These are phyloP conservation scores for Nymphalis polychloros DNA, from an alignment of 2,888 invertebrate genomes.

Conservation along the genomic window DNA sequence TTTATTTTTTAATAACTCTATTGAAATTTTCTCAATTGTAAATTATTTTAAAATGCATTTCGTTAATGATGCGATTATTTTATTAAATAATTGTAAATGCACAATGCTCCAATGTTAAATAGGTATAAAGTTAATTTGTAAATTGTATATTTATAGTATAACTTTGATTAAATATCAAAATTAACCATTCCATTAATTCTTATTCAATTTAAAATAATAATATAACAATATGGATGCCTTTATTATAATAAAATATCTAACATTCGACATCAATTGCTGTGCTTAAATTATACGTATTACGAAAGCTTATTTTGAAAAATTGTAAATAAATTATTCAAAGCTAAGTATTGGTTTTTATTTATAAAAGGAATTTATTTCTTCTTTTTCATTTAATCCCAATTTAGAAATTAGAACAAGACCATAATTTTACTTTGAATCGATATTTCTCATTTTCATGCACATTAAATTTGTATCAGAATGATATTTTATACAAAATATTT, in stretches of 20 bases:
- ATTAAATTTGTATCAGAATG: no score
- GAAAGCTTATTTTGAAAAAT: conserved; percentile 30
- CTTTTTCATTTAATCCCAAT: background rate
- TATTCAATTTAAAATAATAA: conserved; percentile 7
- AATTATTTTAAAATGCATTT: conserved; percentile 9
- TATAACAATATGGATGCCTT: conserved; percentile 7
- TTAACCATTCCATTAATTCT: conserved; percentile 9
- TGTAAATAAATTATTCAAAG: conserved; percentile 47
- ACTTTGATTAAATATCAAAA: conserved; percentile 4
- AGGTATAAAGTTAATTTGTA: conserved; percentile 13
- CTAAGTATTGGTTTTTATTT: background rate
- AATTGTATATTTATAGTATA: conserved; percentile 12
- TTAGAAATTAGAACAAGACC: background rate
- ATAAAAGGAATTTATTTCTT: background rate
- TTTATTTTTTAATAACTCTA: conserved; percentile 27
- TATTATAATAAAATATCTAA: conserved; percentile 17
- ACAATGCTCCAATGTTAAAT: conserved; percentile 34
- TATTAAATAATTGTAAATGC: conserved; percentile 35
- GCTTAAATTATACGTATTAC: conserved; percentile 31
- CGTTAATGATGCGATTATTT: conserved; percentile 7
- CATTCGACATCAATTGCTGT: conserved; percentile 23
- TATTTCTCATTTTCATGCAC: no score
- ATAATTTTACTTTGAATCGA: no score
- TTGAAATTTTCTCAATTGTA: background rate
- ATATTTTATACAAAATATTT: no score